These are phyloP conservation scores for Coluber constrictor DNA, from an alignment of 2,797 vertebrate species.

Conservation along the genomic window DNA sequence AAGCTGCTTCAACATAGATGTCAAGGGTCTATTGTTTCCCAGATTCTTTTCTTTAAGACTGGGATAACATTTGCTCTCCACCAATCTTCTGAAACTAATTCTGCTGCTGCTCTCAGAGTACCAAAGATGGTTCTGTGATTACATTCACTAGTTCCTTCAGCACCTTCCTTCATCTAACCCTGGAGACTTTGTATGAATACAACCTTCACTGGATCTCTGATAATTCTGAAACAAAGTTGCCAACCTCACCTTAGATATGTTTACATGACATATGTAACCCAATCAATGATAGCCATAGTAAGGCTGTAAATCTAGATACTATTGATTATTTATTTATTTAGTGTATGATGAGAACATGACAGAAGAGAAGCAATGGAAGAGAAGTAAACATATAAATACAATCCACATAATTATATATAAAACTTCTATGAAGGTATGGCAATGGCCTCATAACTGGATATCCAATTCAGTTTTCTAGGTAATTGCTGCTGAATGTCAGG, in stretches of 20 bases:
- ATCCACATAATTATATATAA: too few species aligned
- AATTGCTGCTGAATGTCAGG: too few species aligned
- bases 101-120: neutral
- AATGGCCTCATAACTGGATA: too few species aligned
- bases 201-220: neutral
- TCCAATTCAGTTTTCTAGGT: too few species aligned
- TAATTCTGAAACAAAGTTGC: neutral
- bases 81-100: neutral
- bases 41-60: neutral
- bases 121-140: neutral
- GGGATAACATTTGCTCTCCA: neutral
- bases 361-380: too few species aligned
- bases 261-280: neutral
- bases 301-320: neutral
- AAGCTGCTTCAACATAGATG: neutral
- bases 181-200: neutral
- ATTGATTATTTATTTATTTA: too few species aligned
- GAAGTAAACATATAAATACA: too few species aligned
- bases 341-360: too few species aligned
- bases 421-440: too few species aligned
- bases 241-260: neutral
- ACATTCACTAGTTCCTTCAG: neutral
- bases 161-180: neutral
- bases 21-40: neutral
- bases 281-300: neutral